These are phyloP conservation scores for Pachydiplax longipennis DNA, from an alignment of 2,888 invertebrate species.

Conservation along the genomic window DNA sequence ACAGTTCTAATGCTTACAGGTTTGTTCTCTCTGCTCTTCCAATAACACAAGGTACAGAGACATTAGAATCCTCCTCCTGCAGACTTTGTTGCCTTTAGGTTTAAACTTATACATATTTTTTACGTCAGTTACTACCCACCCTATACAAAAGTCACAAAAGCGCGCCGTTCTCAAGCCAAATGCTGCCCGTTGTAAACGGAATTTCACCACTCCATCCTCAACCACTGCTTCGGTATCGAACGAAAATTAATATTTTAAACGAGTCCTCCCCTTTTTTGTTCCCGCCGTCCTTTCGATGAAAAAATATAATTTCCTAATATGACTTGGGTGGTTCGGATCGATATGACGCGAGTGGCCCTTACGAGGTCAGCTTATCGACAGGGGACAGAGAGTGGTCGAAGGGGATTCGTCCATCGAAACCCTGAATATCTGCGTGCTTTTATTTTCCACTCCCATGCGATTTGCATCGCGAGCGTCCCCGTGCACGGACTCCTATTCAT, in stretches of 20 bases:
- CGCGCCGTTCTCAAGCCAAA: too few species aligned
- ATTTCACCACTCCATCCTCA: neutral
- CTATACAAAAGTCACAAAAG: too few species aligned
- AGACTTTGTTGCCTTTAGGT: too few species aligned
- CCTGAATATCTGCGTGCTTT: neutral
- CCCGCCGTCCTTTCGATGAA: too few species aligned
- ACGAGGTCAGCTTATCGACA: neutral
- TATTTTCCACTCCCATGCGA: neutral
- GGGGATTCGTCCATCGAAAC: neutral
- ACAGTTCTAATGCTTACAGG: too few species aligned
- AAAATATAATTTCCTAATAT: neutral
- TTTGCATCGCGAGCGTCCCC: neutral
- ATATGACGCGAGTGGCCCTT: neutral
- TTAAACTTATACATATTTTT: too few species aligned
- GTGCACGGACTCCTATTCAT: neutral
- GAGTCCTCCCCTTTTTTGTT: too few species aligned
- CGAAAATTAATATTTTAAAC: neutral
- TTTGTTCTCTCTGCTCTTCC: too few species aligned
- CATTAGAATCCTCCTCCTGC: too few species aligned
- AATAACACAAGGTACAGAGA: too few species aligned
- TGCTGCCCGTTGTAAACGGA: neutral
- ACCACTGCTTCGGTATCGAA: neutral
- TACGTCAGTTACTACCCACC: too few species aligned
- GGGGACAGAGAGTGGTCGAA: neutral
- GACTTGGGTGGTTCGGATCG: neutral